Base-by-base conservation (phyloP, 1,140 invertebrate species). In the Caenorhabditis inopinata region DNA sequence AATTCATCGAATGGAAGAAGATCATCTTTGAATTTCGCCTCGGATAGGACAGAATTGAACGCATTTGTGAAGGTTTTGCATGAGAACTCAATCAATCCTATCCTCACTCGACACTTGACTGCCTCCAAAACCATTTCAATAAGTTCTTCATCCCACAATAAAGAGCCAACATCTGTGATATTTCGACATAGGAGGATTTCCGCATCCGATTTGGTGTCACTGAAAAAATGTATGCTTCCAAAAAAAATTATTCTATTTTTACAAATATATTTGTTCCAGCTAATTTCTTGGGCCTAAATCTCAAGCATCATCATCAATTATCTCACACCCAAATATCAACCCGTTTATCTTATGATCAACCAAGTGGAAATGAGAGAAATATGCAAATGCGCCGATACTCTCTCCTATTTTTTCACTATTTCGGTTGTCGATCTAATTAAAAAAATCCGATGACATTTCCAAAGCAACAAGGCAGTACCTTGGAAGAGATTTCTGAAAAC, bases 71-170 rank as follows among this genome's bases (percentile, higher is more conserved):
- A 68, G 0, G 58, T 68, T 68, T 42, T 68, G n/a, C 11, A 18
- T 23, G 58, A 18, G 38, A 68, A 68, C 21, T 68, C 32, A 42
- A 68, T 68, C 0, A 68, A 29, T 68, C 58, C 58, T 21, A 68
- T 38, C 3, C 58, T 16, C 21, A 68, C 38, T 38, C 58, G 58
- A 68, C 58, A 68, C 12, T 68, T 68, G 1, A 68, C 58, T 16
- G 58, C 58, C 38, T 68, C 58, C 16, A 68, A n/a, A 68, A 68
- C n/a, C n/a, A 68, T 68, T 38, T 68, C 58, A 21, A 68, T 68
- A 1, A 68, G 32, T 68, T 38, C 58, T 68, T 68, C 58, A 68
- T 68, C 58, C 58, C 58, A 68, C 14, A 68, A 32, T 29, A 68
- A 25, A 18, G 58, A 68, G 4, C n/a, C n/a, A 21, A 68, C 58